Evolutionary conservation across 1,140 invertebrate species (phyloP), one percentile per base, ranked within the genome.

Genomic region (Piezodorus guildinii): DNA sequence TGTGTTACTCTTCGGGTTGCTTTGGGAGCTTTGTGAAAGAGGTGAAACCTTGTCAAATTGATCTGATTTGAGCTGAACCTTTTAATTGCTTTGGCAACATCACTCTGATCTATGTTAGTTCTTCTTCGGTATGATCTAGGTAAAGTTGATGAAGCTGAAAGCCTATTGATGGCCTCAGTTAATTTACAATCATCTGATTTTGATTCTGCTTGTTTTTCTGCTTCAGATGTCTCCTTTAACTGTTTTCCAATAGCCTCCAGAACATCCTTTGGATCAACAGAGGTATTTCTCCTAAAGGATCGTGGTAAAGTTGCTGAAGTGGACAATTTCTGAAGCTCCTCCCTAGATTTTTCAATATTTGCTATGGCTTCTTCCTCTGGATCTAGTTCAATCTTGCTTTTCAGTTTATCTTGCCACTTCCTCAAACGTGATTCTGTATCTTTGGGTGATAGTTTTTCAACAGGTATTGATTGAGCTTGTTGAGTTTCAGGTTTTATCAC

Each of bases 351-450:
- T 0, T 72, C 68, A 5, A 77, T 77, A 14, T 78, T 73, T 0
- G 74, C 74, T 6, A 76, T 60, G 16, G 75, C 74, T 0, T 72
- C 73, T n/a, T 70, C 66, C 54, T 72, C 69, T 25, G 70, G 69
- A 14, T 66, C 67, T 19, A 71, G 70, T 27, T 63, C 68, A 49
- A 54, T 63, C 19, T 51, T 71, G 66, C 62, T 68, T 71, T 79
- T 79, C 44, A 82, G 70, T 72, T 80, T 77, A 30, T 82, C 81
- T 72, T 85, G 81, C 83, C 80, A 84, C 65, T 79, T 81, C 72
- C 81, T 81, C 49, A 84, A 71, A 16, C 83, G 73, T 39, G 74
- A 71, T 64, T 86, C 83, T 67, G 80, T 83, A 64, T 85, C 83
- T 56, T 68, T 63, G 19, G 65, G 63, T 25, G 73, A 70, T 49